These are phyloP conservation scores for Thunnus maccoyii DNA, from an alignment of 2,113 vertebrate species.

Conservation along the genomic window DNA sequence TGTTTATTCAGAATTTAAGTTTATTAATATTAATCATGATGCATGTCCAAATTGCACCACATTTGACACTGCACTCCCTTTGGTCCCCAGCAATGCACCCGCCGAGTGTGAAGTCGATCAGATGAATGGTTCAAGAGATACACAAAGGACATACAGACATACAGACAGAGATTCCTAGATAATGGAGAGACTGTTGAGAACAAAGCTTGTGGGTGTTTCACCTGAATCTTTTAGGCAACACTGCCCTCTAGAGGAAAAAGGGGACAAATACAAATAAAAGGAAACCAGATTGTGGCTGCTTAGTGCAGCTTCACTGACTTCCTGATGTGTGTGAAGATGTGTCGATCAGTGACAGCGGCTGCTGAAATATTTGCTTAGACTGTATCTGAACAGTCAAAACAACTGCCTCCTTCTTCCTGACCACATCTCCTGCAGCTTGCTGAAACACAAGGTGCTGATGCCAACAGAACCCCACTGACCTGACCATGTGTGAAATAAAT, in stretches of 20 bases:
- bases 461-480: neutral
- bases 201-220: neutral
- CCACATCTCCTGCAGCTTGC: neutral
- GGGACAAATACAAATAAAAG: neutral
- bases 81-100: too few species aligned
- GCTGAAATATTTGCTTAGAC: neutral
- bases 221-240: conserved; percentile 3
- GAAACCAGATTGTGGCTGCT: neutral
- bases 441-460: neutral
- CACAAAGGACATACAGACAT: too few species aligned
- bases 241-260: conserved; percentile 22
- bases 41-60: too few species aligned
- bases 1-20: too few species aligned
- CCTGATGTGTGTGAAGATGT: neutral
- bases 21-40: too few species aligned
- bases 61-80: too few species aligned
- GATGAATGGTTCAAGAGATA: too few species aligned
- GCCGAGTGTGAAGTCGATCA: too few species aligned
- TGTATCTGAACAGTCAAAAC: neutral
- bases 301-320: too few species aligned
- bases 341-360: neutral
- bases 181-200: too few species aligned
- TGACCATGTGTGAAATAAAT: neutral
- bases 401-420: neutral
- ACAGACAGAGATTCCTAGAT: too few species aligned